Base-by-base conservation (phyloP, 2,113 vertebrate species). In the Morone saxatilis region DNA sequence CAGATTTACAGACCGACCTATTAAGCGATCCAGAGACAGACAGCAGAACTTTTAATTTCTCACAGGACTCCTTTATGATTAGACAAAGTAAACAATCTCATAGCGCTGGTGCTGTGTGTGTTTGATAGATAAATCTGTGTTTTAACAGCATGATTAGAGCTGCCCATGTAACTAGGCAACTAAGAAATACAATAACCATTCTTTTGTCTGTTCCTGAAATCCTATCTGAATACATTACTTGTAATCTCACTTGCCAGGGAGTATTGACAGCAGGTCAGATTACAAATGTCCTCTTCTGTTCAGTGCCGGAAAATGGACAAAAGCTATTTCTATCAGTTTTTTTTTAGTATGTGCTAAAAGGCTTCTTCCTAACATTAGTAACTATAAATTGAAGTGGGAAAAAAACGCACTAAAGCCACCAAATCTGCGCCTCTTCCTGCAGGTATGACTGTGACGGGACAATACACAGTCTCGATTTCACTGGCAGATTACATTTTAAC, bases 111-210 rank as follows among this genome's bases (percentile, higher is more conserved):
- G 14, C 22, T 43, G 77, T 74, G 19, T 36, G 75, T 22, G 41
- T 68, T 77, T 72, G 22, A 71, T 20, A 63, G 59, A 92, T 78
- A 71, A 85, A 83, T 76, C 20, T 54, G 43, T 36, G 50, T 72
- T 77, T 86, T 76, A 83, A 85, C 41, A 75, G 61, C 31, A 10
- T 59, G 69, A 92, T 87, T 83, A 56, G 53, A 83, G 81, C 66
- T 43, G 69, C 38, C 1, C 60, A 14, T 60, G 91, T 93, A 91
- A 85, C 92, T 43, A 90, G 53, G 91, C 90, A 92, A 93, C 90
- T 25, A 89, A 74, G 81, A 83, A 88, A 92, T 45, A 92, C 89
- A 89, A 89, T 80, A 81, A 71, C 56, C 51, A 54, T 8, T 68
- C 12, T 62, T 69, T 48, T 73, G 20, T 57, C 7, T 4, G 47